Percentiles rank a stretch among this genome's conserved stretches.
These are phyloP conservation scores for Epinephelus coioides DNA, from an alignment of 2,797 vertebrate genomes.

Conservation along the genomic window DNA sequence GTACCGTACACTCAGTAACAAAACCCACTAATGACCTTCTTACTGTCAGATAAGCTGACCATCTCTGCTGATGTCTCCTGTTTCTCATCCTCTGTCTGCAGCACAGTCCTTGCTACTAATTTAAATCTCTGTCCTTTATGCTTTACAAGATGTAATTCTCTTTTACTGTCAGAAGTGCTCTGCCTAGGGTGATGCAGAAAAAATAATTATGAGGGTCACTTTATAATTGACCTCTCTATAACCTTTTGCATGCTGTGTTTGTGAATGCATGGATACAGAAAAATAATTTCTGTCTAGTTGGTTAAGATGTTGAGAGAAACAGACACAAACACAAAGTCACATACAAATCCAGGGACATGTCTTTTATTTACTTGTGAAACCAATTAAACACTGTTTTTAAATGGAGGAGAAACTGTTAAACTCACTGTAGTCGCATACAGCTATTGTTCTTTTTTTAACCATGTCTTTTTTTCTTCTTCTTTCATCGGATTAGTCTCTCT, in stretches of 20 bases:
- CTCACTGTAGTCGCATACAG: conserved; percentile 53
- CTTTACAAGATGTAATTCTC: not conserved
- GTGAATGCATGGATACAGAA: not conserved
- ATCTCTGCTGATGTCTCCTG: not conserved
- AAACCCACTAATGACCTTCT: conserved; percentile 3
- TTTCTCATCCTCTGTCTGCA: not conserved
- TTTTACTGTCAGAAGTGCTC: too few relatives aligned
- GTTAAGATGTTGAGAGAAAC: conserved; percentile 25
- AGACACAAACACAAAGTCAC: conserved; percentile 46
- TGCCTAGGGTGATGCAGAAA: too few relatives aligned
- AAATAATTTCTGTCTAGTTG: not conserved
- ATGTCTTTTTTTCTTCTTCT: conserved; percentile 5
- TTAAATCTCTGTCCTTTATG: not conserved
- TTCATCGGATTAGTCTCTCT: conserved; percentile 55
- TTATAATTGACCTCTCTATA: too few relatives aligned
- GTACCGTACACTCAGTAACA: not conserved
- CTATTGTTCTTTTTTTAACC: conserved; percentile 44
- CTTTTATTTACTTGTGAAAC: conserved; percentile 79
- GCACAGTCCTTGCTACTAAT: not conserved
- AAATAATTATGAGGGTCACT: too few relatives aligned
- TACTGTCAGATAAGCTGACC: not conserved
- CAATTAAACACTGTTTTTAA: conserved; percentile 69
- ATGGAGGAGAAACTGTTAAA: conserved; percentile 72
- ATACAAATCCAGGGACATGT: conserved; percentile 71
- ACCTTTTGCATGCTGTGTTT: not conserved